Evolutionary conservation across 2,888 invertebrate species (phyloP).

Genomic region (Cerastis rubricosa): DNA sequence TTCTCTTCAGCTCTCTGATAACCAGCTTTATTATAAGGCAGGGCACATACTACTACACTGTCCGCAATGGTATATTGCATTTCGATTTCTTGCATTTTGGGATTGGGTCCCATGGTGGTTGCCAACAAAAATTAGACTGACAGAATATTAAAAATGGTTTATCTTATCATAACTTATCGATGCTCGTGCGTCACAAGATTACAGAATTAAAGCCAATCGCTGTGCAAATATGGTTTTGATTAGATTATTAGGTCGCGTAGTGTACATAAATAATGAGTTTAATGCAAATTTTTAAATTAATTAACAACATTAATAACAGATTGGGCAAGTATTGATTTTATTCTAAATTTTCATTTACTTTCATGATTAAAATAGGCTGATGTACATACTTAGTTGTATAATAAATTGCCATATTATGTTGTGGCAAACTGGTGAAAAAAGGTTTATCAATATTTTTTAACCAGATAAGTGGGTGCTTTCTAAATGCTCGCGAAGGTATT

Average conservation of each 20-base stretch:
- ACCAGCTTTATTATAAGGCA: constrained; percentile 46
- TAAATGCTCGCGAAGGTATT: neutral
- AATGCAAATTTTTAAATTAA: neutral
- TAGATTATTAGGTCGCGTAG: constrained; percentile 4
- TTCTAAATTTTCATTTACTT: neutral
- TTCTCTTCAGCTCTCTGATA: constrained; percentile 28
- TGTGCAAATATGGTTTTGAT: neutral
- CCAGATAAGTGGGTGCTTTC: neutral
- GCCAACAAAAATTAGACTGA: constrained; percentile 24
- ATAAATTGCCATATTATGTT: too few relatives aligned
- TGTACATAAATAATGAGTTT: neutral
- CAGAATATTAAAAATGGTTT: constrained; percentile 4
- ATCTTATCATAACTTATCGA: constrained; percentile 55
- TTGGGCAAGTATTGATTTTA: neutral
- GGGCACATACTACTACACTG: constrained; percentile 32
- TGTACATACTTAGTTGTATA: too few relatives aligned
- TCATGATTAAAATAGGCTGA: too few relatives aligned
- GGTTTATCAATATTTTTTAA: too few relatives aligned
- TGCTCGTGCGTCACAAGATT: constrained; percentile 46
- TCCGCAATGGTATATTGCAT: constrained; percentile 2
- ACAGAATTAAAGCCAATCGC: constrained; percentile 22
- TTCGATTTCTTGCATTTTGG: constrained; percentile 30
- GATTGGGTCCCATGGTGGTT: constrained; percentile 45
- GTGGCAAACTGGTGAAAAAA: too few relatives aligned
- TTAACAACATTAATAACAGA: neutral